Evolutionary conservation across 2,113 vertebrate genomes (phyloP), one percentile per base, ranked within the genome.

Genomic region (Picathartes gymnocephalus): DNA sequence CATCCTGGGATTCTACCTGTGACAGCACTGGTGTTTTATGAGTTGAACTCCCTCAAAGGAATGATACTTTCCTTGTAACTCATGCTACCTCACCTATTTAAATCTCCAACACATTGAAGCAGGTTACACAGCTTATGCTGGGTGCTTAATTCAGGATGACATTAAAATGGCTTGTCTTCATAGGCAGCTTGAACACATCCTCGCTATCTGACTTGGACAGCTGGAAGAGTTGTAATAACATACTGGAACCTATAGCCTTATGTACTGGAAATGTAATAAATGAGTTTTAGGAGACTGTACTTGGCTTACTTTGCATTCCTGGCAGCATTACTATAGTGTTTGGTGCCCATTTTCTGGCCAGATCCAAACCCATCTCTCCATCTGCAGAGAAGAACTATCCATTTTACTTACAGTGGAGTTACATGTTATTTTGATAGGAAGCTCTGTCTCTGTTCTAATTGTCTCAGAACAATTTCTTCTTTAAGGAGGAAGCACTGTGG

Each of bases 21-120:
- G 90, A 73, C 54, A 93, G 44, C 77, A 87, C 47, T 72, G 45
- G 48, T 88, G 61, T 81, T 94, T 94, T 69, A 93, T 25, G 18
- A 81, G 25, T 71, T 65, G 72, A 79, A 73, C 47, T 11, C 69
- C 60, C 71, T 74, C n/a, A 48, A 44, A 66, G 62, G 77, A 74
- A 73, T 86, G 86, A 51, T 48, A 31, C 39, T 88, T 81, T 62
- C 80, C 53, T 92, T 92, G 66, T 93, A 92, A 95, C 94, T 95
- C 72, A 86, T 58, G 27, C 64, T 80, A 81, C 61, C 45, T 89
- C 82, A 81, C 88, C 71, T 88, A 20, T 83, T 94, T 90, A 71
- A 72, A 76, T 90, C 37, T 77, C n/a, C 13, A 68, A 37, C 56
- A 31, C 71, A 79, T 8, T 85, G 69, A 58, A 92, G 65, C 68